Evolutionary conservation across 2,113 vertebrate species (phyloP), one percentile per base, ranked within the genome.

Genomic region (Takifugu bimaculatus): DNA sequence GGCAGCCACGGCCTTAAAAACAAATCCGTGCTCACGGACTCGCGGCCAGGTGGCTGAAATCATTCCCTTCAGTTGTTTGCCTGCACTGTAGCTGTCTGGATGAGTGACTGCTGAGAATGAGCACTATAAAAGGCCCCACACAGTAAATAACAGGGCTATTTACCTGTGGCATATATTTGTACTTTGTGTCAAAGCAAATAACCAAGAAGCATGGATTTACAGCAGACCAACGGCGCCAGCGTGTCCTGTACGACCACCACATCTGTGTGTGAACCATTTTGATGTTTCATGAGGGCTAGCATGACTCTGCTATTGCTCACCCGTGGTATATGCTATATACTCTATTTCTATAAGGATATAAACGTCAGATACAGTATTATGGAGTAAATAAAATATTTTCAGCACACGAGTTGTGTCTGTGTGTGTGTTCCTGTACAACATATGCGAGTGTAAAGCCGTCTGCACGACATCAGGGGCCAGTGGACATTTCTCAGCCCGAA

Each of bases 381-480:
- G 79, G 84, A 81, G 77, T n/a, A 70, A 91, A 90, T 89, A 88
- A 86, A 90, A 87, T 91, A 91, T 92, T 92, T 92, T 91, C 87
- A 88, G 85, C 70, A 79, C 78, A 80, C 57, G 43, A 60, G 51
- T 50, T n/a, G 35, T 1, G 35, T 39, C 35, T 39, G n/a, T 60
- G 68, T 43, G 32, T 64, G 32, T 61, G 14, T 65, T 60, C 20
- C 20, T 39, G 43, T 32, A 1, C 29, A 39, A 10, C 11, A 39
- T 6, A 39, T 10, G 11, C 11, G 35, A 9, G 9, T 39, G 35
- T 39, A 39, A 39, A 39, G 11, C 4, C 20, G 20, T 20, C 20
- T 20, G 20, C 20, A 20, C 20, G 20, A 20, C 20, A 20, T 20
- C 20, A n/a, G 20, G 20, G 29, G 29, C 29, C 29, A 39, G 35